These are phyloP conservation scores for Chionodraco myersi DNA, from an alignment of 2,113 vertebrate species.

Conservation along the genomic window DNA sequence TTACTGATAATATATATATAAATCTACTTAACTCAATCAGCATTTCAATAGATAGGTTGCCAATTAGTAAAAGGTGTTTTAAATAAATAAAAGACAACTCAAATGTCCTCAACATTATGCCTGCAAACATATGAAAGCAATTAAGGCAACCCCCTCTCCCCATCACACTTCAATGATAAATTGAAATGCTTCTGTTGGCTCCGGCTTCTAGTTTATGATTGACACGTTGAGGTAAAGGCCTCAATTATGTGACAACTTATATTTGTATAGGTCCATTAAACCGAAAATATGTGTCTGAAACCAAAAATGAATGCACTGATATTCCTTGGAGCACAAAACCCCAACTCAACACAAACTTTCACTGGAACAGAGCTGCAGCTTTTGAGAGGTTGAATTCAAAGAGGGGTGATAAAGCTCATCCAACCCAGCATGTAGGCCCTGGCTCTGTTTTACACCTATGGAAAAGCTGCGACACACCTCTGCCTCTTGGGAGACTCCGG, in stretches of 20 bases:
- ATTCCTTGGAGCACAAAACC: slow-evolving; percentile 14
- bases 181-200: slow-evolving; percentile 43
- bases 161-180: slow-evolving; percentile 27
- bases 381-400: background rate
- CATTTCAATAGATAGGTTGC: background rate
- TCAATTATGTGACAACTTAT: slow-evolving; percentile 45
- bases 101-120: slow-evolving; percentile 1
- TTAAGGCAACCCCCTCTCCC: slow-evolving; percentile 18
- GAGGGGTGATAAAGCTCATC: slow-evolving; percentile 20
- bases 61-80: slow-evolving; percentile 14
- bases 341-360: slow-evolving; percentile 3
- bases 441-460: slow-evolving; percentile 15
- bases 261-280: slow-evolving; percentile 60
- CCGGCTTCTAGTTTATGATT: slow-evolving; percentile 44
- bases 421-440: slow-evolving; percentile 1
- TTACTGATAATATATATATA: too few relatives aligned
- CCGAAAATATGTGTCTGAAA: slow-evolving; percentile 37
- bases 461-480: slow-evolving; percentile 16
- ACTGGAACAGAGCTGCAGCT: background rate
- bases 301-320: slow-evolving; percentile 15
- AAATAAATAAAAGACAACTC: slow-evolving; percentile 8
- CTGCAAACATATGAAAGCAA: slow-evolving; percentile 69
- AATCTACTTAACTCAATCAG: background rate
- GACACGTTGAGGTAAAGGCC: slow-evolving; percentile 40
- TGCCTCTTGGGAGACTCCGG: slow-evolving; percentile 38